Evolutionary conservation across 2,113 vertebrate species (phyloP).

Genomic region (Mobula hypostoma): DNA sequence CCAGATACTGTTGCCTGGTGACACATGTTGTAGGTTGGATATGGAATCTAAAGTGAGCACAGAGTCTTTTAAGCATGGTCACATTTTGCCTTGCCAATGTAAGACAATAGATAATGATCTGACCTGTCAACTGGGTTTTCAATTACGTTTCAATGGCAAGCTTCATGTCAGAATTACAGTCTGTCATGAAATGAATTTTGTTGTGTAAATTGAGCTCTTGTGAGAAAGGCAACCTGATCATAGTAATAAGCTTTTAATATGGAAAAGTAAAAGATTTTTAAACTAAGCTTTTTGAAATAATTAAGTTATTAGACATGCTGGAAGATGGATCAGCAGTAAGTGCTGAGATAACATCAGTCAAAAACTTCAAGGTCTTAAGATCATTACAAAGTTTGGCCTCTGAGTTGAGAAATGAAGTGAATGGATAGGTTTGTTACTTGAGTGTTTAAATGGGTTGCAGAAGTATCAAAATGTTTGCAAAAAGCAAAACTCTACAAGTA

Average conservation of each 20-base stretch:
- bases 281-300: background rate
- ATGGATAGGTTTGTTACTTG: background rate
- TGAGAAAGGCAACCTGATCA: conserved; percentile 3
- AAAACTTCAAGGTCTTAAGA: background rate
- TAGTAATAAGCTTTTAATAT: background rate
- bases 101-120: background rate
- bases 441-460: background rate
- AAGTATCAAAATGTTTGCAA: background rate
- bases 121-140: background rate
- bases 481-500: background rate
- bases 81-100: background rate
- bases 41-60: background rate
- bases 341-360: background rate
- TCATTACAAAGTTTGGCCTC: background rate
- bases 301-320: background rate
- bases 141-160: conserved; percentile 5
- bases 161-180: background rate
- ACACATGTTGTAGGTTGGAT: background rate
- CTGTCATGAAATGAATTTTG: background rate
- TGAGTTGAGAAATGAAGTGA: background rate
- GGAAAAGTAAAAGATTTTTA: background rate
- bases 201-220: conserved; percentile 23
- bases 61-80: background rate
- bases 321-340: background rate
- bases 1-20: background rate